phyloP scores from a whole-genome alignment of 2,113 vertebrate genomes.

The Talpa occidentalis region DNA sequence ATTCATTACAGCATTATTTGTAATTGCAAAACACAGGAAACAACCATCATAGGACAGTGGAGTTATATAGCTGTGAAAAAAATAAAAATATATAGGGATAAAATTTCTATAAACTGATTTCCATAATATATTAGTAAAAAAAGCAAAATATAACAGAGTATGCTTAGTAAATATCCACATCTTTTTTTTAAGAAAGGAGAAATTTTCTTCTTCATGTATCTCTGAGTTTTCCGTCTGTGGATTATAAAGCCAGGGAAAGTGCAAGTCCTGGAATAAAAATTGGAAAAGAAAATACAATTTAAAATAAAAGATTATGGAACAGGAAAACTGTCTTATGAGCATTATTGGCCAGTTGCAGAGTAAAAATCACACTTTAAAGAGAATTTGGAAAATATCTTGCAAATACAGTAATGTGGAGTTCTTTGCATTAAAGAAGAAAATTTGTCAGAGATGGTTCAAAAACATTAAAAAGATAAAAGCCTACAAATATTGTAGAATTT shows the following conservation, averaged over 20 bases:
- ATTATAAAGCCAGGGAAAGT: slow-evolving; percentile 18
- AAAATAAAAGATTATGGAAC: not conserved
- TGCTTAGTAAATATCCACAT: not conserved
- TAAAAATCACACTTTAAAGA: not conserved
- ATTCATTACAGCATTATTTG: not conserved
- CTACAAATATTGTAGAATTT: not conserved
- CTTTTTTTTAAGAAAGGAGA: not conserved
- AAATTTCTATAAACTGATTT: not conserved
- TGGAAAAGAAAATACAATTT: slow-evolving; percentile 6
- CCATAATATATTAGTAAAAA: not conserved
- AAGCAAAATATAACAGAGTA: not conserved
- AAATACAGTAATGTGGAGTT: not conserved
- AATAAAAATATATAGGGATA: not conserved
- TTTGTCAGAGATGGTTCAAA: not conserved
- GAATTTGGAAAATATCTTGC: not conserved
- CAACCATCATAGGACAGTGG: not conserved
- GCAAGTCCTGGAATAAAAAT: not conserved
- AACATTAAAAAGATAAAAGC: not conserved
- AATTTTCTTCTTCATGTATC: not conserved
- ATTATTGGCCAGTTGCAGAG: not conserved
- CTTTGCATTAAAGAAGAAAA: not conserved
- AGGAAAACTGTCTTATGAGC: not conserved
- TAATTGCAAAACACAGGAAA: slow-evolving; percentile 24
- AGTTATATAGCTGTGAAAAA: not conserved
- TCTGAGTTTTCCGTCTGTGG: not conserved